Base-by-base conservation (phyloP, 1,140 invertebrate species). In the Mya arenaria region DNA sequence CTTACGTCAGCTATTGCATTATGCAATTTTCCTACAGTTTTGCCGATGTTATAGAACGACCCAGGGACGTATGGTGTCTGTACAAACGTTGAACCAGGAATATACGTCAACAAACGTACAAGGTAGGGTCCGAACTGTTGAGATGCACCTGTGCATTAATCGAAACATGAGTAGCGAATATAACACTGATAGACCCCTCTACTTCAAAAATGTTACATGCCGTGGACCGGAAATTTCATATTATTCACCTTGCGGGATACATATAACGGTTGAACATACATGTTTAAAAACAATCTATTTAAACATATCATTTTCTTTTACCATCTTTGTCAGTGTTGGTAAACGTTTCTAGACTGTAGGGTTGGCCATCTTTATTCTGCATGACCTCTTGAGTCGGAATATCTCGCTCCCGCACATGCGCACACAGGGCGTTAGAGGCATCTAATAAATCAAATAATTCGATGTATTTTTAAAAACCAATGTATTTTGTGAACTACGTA, bases 31-130 rank as follows among this genome's bases (percentile, higher is more conserved):
- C 95, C 96, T 0, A 95, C 90, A 73, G 95, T 96, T 88, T 94
- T 92, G 0, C 97, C 97, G 23, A 95, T 92, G 84, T 97, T 94
- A 84, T 95, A 95, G 58, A 96, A 93, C 4, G 97, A 89, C 58
- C 94, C 90, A 4, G 94, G 91, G 0, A 94, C 94, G 36, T 92
- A 91, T 0, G 94, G 92, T 1, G 95, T 94, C 41, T 95, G 92
- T 36, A 93, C 92, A 15, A 98, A 91, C 58, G 96, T 92, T 65
- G 94, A 93, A 0, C 97, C 97, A 0, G 96, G 95, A 19, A 96
- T 93, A 88, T 94, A 98, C 60, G 95, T 95, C 80, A 97, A 87
- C 2, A 98, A 92, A 39, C 96, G 94, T 0, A 97, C 95, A 0
- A 95, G 93, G 89, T 97, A 95, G 13, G 78, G 82, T 34, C 83